A percentile compares a stretch with the other conserved stretches of the same genome.
phyloP scores from a whole-genome alignment of 2,888 invertebrate species.

The Macroteleia sp. region DNA sequence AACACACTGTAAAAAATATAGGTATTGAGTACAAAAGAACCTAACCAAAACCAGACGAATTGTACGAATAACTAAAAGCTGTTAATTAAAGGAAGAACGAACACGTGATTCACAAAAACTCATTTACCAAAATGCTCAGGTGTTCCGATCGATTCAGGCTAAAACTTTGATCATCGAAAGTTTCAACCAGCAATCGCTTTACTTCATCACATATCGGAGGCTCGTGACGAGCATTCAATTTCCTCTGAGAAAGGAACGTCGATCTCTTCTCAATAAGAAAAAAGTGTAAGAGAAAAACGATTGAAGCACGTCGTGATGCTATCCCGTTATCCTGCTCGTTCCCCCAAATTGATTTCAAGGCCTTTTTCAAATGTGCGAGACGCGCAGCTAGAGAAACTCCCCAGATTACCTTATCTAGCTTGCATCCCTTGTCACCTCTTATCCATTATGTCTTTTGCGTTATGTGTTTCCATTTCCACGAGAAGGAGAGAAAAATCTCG shows the following conservation, averaged over 20 bases:
- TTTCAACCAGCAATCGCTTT: constrained; percentile 37
- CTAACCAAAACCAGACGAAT: too few relatives aligned
- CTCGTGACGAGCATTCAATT: constrained; percentile 71
- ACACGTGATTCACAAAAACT: constrained; percentile 30
- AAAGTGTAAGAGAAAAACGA: constrained; percentile 64
- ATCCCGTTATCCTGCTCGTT: constrained; percentile 76
- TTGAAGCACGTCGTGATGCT: constrained; percentile 68
- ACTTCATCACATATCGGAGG: constrained; percentile 50
- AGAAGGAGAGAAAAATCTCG: constrained; percentile 20
- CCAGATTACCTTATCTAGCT: constrained; percentile 75
- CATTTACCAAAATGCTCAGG: constrained; percentile 41
- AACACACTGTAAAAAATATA: too few relatives aligned
- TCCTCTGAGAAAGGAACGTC: constrained; percentile 56
- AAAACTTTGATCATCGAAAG: constrained; percentile 49
- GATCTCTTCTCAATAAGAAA: constrained; percentile 44
- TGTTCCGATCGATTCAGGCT: constrained; percentile 22
- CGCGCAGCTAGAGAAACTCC: constrained; percentile 41
- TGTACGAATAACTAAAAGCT: too few relatives aligned
- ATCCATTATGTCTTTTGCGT: constrained; percentile 69
- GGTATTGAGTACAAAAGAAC: too few relatives aligned
- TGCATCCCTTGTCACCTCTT: constrained; percentile 71
- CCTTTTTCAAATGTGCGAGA: constrained; percentile 64
- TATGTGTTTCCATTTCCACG: constrained; percentile 61
- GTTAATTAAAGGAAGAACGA: too few relatives aligned
- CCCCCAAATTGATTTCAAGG: constrained; percentile 81